Evolutionary conservation across 2,113 vertebrate species (phyloP), one percentile per base, ranked within the genome.

Genomic region (Salvator merianae): DNA sequence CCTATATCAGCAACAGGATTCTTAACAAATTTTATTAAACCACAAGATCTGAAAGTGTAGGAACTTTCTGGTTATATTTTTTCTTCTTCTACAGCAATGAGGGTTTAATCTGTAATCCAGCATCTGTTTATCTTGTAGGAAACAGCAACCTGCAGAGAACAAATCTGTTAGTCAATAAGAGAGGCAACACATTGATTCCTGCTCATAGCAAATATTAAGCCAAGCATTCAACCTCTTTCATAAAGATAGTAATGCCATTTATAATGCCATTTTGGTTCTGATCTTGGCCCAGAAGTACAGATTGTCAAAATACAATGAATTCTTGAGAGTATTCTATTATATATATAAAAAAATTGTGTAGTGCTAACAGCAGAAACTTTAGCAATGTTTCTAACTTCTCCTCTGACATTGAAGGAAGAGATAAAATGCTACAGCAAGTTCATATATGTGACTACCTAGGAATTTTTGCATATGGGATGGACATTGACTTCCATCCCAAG

Each of bases 11-110:
- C 68, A 81, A 28, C 53, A 73, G 65, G 53, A 28, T 2, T 72
- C 50, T 62, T 82, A 47, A n/a, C 70, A 72, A 10, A 73, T 82
- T 59, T 59, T 73, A 72, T 82, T 69, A 82, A 63, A 82, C 32
- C 38, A 26, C 50, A 32, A 40, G 66, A 81, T 71, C 69, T 62
- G 59, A 40, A 81, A 55, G 69, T 82, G 34, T 62, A 62, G 62
- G 34, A 73, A 32, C 30, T 59, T 26, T 70, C 43, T 55, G 28
- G 36, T 73, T 82, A 13, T 81, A 34, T 32, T 47, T 81, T 9
- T 50, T 69, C 69, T 38, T 73, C 53, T 43, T n/a, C 36, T n/a
- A 22, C 32, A 36, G 53, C 53, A 62, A 43, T 73, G 70, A 63
- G 36, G 50, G 18, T 82, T 62, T 82, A 62, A 82, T 73, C 70